A percentile compares a stretch with the other conserved stretches of the same genome.
These are phyloP conservation scores for Mus minutoides DNA, from an alignment of 2,797 vertebrate species.

Conservation along the genomic window DNA sequence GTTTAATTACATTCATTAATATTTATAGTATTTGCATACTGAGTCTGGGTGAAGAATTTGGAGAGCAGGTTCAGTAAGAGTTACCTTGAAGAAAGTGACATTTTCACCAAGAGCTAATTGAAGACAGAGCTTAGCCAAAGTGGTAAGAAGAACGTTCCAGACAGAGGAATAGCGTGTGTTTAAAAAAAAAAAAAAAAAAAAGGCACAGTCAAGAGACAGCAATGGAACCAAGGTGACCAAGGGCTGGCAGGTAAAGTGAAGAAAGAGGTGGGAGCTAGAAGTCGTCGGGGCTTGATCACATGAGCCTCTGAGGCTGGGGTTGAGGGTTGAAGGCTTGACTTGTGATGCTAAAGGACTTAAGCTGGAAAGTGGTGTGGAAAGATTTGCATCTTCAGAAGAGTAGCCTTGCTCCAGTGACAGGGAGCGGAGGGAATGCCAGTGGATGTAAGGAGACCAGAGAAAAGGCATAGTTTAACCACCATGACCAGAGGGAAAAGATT, in stretches of 20 bases:
- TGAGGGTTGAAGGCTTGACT: background rate
- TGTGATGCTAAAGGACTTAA: background rate
- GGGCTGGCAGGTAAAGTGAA: background rate
- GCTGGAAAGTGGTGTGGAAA: background rate
- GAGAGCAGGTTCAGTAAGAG: background rate
- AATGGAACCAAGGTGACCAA: background rate
- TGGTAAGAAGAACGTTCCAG: background rate
- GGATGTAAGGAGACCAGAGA: background rate
- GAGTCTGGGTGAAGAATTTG: background rate
- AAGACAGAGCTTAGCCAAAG: background rate
- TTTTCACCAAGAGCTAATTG: background rate
- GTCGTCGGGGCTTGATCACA: background rate
- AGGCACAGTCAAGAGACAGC: background rate
- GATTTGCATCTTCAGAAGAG: constrained; percentile 55
- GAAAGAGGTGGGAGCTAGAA: background rate
- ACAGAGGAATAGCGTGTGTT: background rate
- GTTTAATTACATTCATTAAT: background rate
- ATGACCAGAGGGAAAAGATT: background rate
- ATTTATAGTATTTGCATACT: background rate
- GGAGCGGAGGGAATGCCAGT: background rate
- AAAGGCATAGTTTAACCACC: background rate
- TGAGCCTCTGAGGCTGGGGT: background rate
- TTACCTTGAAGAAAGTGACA: constrained; percentile 51
- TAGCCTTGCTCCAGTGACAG: background rate
- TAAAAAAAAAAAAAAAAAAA: background rate